phyloP scores from a whole-genome alignment of 2,113 vertebrate genomes.

The Zingel zingel region DNA sequence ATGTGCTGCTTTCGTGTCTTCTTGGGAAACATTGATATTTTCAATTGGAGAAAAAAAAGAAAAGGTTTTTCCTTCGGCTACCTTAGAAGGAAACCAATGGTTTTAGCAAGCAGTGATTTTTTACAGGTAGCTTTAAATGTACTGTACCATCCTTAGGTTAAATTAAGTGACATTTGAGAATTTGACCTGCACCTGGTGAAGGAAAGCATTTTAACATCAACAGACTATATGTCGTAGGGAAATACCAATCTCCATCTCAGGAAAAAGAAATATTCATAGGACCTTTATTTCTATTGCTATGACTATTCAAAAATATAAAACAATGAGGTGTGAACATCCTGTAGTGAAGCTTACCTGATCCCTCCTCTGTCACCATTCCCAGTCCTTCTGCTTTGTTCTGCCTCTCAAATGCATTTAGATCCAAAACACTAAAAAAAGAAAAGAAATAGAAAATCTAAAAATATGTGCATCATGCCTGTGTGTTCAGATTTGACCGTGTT shows the following conservation, averaged over 20 bases:
- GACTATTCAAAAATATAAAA: not conserved
- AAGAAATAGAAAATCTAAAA: too few species aligned
- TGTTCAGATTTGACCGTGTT: too few species aligned
- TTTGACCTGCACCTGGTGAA: conserved; percentile 15
- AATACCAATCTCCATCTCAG: not conserved
- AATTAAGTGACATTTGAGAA: not conserved
- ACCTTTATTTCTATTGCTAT: not conserved
- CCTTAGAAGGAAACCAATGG: not conserved
- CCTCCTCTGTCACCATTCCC: conserved; percentile 98
- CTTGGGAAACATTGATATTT: not conserved
- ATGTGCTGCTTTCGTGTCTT: not conserved
- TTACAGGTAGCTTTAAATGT: not conserved
- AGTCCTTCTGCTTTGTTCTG: conserved; percentile 98
- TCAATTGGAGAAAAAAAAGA: not conserved
- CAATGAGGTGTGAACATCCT: not conserved
- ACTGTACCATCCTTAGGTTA: not conserved
- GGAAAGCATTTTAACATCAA: conserved; percentile 2
- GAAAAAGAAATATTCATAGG: not conserved
- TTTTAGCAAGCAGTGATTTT: not conserved
- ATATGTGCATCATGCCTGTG: too few species aligned
- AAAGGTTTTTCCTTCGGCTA: not conserved
- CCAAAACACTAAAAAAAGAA: conserved; percentile 71
- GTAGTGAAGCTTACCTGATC: conserved; percentile 88
- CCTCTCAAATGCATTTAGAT: conserved; percentile 94
- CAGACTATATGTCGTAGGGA: not conserved